Base-by-base conservation (phyloP, 2,888 invertebrate species). In the Leptura quadrifasciata region DNA sequence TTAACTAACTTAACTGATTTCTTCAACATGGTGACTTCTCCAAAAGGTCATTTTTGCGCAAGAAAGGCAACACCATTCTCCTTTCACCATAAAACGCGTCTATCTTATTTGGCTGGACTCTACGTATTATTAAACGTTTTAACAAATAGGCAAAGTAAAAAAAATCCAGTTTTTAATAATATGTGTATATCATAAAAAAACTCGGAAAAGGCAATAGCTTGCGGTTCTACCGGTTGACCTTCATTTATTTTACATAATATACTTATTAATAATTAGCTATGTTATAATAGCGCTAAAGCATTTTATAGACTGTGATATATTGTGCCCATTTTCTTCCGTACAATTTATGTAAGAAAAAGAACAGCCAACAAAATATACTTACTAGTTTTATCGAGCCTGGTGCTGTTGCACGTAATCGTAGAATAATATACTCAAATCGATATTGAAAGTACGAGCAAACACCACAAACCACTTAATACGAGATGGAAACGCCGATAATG, bases 391-490 rank as follows among this genome's bases (percentile, higher is more conserved):
- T 15, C n/a, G 0, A 39, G 12, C 0, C 58, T n/a, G 5, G 2
- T 12, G 24, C 15, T 15, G 15, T 24, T 27, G 58, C 10, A 24
- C 21, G 6, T n/a, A 24, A n/a, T 21, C 27, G 58, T 58, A 15
- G n/a, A 21, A 15, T 39, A 35, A 58, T 35, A 58, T 31, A 20
- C 47, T 35, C 54, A 21, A 52, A 74, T 76, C 76, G 74, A 77
- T 77, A 69, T 77, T 68, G 63, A 77, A 77, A 75, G 70, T 77
- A 72, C 73, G 73, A 80, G 75, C 73, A 79, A 81, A 81, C 80
- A 80, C 67, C 73, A 76, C 81, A 81, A 80, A 79, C 78, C 81
- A 81, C 80, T 81, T 79, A 76, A 77, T 79, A 72, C 72, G 69
- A 39, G 73, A 74, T 72, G 69, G 74, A 76, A 78, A 77, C 24